Conservation (phyloP, 2,113 vertebrate species). For the Craseonycteris thonglongyai region DNA sequence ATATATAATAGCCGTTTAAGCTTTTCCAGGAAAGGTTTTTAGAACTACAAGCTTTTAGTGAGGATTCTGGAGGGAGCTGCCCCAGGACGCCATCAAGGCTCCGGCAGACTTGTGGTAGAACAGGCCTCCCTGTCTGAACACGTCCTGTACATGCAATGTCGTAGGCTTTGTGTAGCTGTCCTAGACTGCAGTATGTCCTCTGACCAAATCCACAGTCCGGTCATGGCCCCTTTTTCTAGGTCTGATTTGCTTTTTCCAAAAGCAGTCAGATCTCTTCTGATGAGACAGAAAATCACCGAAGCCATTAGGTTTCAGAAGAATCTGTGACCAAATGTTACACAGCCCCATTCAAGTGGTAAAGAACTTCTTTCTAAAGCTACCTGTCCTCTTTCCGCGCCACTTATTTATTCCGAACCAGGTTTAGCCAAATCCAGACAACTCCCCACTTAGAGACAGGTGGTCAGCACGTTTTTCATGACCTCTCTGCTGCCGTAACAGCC, state of each 20-base stretch:
- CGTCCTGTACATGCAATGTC: constrained; percentile 80
- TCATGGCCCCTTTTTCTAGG: constrained; percentile 51
- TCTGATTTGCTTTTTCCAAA: constrained; percentile 52
- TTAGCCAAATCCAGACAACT: constrained; percentile 36
- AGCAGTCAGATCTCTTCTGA: neutral
- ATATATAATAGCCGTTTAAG: constrained; percentile 77
- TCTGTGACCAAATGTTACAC: constrained; percentile 59
- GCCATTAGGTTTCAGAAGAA: constrained; percentile 45
- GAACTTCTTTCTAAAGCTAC: constrained; percentile 59
- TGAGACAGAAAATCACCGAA: constrained; percentile 36
- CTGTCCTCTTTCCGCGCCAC: constrained; percentile 68
- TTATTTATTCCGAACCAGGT: constrained; percentile 54
- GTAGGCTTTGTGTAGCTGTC: constrained; percentile 80
- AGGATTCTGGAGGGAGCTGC: constrained; percentile 66
- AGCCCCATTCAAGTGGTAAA: constrained; percentile 65
- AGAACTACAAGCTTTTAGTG: constrained; percentile 77
- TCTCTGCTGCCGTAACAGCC: constrained; percentile 37
- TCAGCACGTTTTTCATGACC: constrained; percentile 15
- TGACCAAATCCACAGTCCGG: constrained; percentile 77
- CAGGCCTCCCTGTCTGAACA: constrained; percentile 74
- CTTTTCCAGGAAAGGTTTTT: constrained; percentile 83
- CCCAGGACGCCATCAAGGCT: constrained; percentile 74
- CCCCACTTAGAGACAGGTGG: neutral
- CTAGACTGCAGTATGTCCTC: constrained; percentile 75
- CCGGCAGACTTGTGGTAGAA: constrained; percentile 75